Base-by-base conservation (phyloP, 2,113 vertebrate genomes). In the Elachura formosa region DNA sequence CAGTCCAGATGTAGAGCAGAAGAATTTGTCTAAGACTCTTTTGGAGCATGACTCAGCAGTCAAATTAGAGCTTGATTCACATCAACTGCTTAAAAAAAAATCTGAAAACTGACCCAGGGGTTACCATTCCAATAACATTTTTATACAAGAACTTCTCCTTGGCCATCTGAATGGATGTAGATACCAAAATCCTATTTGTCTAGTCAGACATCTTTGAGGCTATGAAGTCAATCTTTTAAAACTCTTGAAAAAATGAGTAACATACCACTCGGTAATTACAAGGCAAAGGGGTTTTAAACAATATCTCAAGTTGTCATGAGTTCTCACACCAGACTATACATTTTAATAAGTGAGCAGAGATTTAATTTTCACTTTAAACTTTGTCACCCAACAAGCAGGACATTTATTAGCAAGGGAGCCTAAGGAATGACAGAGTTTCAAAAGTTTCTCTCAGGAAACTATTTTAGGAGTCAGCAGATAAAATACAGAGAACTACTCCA, bases 121-220 rank as follows among this genome's bases (percentile, higher is more conserved):
- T 14, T 34, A 84, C 9, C 4, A 36, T 52, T 80, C 71, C 1
- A 0, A 38, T 14, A 77, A n/a, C 1, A 0, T 67, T 54, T 62
- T 55, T 28, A 64, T 19, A 15, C 2, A 73, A 52, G 29, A 83
- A 26, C 7, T 56, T 61, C 20, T 21, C 25, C 14, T 40, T 81
- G 26, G 16, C 22, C 38, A 74, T 45, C 41, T 52, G n/a, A 84
- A 77, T 8, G 5, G 21, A 83, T 89, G 69, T 29, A 68, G 40
- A 66, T 56, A 73, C 29, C 12, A 63, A 71, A 71, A 56, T 71
- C 25, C 4, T 67, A 23, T 26, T 75, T 62, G 14, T 31, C 23
- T 33, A 31, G 24, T 40, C 26, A 81, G 17, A 16, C 6, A 68
- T 23, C 29, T 87, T 59, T 46, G 54, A 48, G 24, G 26, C 51